Conservation (phyloP, 2,113 vertebrate species). For the Bubo scandiacus region DNA sequence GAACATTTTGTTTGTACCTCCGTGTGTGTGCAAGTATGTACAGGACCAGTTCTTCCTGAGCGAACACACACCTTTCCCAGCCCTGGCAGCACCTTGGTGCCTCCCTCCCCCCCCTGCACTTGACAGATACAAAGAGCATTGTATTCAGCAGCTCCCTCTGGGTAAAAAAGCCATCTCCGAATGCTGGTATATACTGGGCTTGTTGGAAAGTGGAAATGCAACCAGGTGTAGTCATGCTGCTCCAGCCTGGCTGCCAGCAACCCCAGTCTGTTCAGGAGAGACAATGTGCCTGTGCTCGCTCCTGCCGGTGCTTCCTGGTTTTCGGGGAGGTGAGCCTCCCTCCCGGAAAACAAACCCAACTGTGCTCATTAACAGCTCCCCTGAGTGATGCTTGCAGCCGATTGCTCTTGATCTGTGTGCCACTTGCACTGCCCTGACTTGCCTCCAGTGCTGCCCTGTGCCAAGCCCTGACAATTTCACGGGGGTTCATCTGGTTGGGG, state of each 20-base stretch:
- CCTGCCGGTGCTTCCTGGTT: neutral
- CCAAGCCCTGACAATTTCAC: accelerated
- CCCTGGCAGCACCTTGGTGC: conserved; percentile 11
- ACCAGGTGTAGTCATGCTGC: conserved; percentile 8
- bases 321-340: neutral
- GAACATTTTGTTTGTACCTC: conserved; percentile 44
- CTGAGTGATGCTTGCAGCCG: neutral
- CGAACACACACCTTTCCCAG: neutral
- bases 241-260: neutral
- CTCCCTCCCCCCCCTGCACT: neutral
- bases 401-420: neutral
- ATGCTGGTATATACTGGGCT: neutral
- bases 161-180: neutral
- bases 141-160: conserved; percentile 31
- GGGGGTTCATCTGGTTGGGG: neutral
- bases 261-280: neutral
- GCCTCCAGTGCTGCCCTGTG: neutral
- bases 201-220: conserved; percentile 23
- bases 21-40: conserved; percentile 2
- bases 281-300: neutral
- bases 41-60: conserved; percentile 44
- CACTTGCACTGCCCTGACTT: accelerated
- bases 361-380: neutral
- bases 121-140: conserved; percentile 28
- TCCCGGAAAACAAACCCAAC: neutral